These are phyloP conservation scores for Caenorhabditis briggsae DNA, from an alignment of 1,140 invertebrate species.

Conservation along the genomic window DNA sequence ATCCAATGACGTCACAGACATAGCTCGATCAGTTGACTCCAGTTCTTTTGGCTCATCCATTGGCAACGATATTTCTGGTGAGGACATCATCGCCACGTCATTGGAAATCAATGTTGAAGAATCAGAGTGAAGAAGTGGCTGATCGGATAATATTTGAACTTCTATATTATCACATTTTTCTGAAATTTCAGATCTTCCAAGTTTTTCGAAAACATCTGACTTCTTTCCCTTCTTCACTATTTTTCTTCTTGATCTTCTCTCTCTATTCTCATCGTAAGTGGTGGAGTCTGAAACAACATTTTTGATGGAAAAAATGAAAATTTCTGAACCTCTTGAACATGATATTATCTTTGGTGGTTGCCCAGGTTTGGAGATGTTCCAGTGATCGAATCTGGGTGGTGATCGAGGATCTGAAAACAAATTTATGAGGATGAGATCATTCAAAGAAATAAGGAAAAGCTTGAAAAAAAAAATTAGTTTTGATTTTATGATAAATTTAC, in stretches of 20 bases:
- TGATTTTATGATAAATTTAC: too few relatives aligned
- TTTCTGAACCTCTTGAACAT: neutral
- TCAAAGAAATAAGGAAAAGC: too few relatives aligned
- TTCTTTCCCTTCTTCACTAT: neutral
- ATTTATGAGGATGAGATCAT: neutral
- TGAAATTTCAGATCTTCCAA: neutral
- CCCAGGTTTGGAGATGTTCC: conserved; percentile 25
- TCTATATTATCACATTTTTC: neutral
- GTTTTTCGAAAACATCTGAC: neutral
- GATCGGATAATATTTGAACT: neutral
- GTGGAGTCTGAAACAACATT: neutral
- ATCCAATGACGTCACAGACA: conserved; percentile 23
- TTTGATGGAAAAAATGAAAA: neutral
- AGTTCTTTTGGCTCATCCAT: neutral
- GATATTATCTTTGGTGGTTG: conserved; percentile 21
- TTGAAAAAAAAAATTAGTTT: too few relatives aligned
- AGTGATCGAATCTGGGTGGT: conserved; percentile 17
- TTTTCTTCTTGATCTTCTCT: conserved; percentile 1
- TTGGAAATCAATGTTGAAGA: conserved; percentile 17
- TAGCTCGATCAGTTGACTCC: neutral
- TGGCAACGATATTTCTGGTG: neutral
- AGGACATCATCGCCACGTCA: neutral
- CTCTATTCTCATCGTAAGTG: neutral
- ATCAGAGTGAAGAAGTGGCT: conserved; percentile 28
- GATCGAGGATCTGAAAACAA: neutral